Conservation (phyloP, 64 coral and sea anemone genomes). For the Trachythela sp. region DNA sequence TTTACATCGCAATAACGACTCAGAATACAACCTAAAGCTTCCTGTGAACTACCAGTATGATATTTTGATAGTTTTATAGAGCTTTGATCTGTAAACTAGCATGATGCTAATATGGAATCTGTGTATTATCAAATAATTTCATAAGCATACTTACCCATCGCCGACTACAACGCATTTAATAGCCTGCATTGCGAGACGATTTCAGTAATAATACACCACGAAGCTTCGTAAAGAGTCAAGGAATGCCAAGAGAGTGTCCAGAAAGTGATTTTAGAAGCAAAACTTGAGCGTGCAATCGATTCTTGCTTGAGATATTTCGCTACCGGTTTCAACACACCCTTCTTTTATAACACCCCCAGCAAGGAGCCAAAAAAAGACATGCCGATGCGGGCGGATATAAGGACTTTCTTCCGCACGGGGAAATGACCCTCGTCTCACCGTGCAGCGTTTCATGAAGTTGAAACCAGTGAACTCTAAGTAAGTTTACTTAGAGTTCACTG, state of each 20-base stretch:
- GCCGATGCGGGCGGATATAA: background rate
- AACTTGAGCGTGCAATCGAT: background rate
- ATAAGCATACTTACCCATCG: conserved; percentile 45
- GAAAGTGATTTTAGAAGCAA: background rate
- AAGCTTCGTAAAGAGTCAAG: background rate
- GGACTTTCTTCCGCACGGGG: background rate
- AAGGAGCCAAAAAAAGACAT: conserved; percentile 18
- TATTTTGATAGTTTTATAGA: background rate
- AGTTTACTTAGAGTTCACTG: too few relatives aligned
- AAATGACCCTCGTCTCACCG: background rate
- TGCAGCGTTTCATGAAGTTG: background rate
- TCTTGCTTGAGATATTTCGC: background rate
- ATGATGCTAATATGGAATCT: too few relatives aligned
- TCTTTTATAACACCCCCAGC: conserved; percentile 32
- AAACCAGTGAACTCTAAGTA: too few relatives aligned
- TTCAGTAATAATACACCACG: background rate
- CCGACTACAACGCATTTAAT: conserved; percentile 63
- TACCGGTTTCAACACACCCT: background rate
- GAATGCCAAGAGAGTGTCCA: background rate
- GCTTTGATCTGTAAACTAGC: background rate
- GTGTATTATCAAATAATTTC: background rate
- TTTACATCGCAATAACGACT: background rate
- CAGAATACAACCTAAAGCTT: background rate
- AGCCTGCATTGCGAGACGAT: conserved; percentile 20
- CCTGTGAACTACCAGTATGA: background rate